Evolutionary conservation across 2,113 vertebrate genomes (phyloP).

Genomic region (Myxocyprinus asiaticus): DNA sequence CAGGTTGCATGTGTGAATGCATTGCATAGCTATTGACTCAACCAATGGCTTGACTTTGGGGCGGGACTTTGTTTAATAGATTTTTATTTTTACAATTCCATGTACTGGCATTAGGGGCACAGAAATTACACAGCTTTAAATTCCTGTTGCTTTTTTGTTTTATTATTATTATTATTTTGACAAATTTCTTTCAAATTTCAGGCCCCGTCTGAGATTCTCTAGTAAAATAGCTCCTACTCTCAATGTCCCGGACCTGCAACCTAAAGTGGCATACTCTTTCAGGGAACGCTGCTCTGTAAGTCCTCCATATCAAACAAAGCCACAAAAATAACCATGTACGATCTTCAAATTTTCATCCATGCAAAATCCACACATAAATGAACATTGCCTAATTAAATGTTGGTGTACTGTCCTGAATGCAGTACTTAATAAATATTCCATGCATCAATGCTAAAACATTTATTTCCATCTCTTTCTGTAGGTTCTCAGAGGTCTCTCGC

Average conservation of each 20-base stretch:
- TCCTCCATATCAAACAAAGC: background rate
- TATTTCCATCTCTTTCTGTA: conserved; percentile 51
- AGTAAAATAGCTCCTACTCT: conserved; percentile 87
- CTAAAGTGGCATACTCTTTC: conserved; percentile 83
- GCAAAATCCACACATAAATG: background rate
- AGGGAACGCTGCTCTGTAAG: conserved; percentile 75
- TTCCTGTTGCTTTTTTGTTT: background rate
- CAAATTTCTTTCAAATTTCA: conserved; percentile 58
- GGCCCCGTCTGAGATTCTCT: conserved; percentile 86
- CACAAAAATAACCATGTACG: background rate
- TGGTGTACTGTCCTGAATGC: background rate
- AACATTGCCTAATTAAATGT: background rate
- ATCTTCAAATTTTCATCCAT: background rate
- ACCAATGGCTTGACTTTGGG: no score
- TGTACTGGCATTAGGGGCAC: no score
- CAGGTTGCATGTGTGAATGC: no score
- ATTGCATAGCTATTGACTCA: no score
- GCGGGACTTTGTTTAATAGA: no score
- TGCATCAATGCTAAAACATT: background rate
- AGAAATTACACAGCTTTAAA: background rate
- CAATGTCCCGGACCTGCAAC: conserved; percentile 75
- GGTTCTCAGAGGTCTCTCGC: conserved; percentile 78
- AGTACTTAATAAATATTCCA: background rate
- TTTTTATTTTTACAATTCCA: no score
- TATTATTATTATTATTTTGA: no score